Evolutionary conservation across 1,140 invertebrate species (phyloP).

Genomic region (Hypothenemus hampei): DNA sequence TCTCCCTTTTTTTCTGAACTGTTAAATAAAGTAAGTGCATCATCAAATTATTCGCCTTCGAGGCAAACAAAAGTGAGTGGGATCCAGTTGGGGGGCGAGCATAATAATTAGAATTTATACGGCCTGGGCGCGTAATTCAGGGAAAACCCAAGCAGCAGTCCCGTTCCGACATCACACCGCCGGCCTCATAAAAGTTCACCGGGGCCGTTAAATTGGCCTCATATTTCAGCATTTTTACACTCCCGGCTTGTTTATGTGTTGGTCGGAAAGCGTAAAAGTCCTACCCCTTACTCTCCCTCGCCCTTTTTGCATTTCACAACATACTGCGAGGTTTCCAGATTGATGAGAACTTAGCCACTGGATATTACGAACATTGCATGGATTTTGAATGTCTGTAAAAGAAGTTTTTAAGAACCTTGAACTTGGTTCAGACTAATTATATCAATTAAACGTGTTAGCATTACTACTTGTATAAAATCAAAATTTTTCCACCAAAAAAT

Average conservation of each 20-base stretch:
- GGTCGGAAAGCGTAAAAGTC: conserved; percentile 14
- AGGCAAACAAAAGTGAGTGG: conserved; percentile 13
- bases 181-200: conserved; percentile 6
- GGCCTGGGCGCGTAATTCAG: conserved; percentile 5
- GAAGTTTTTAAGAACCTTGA: too few species aligned
- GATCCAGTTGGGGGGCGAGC: neutral
- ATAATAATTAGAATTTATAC: conserved; percentile 18
- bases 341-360: conserved; percentile 1
- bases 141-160: neutral
- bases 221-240: conserved; percentile 24
- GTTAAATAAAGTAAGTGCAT: conserved; percentile 5
- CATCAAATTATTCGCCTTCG: conserved; percentile 4
- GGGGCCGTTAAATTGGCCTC: conserved; percentile 16
- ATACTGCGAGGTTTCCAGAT: conserved; percentile 1
- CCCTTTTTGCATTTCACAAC: conserved; percentile 9
- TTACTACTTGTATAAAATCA: too few species aligned
- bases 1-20: neutral
- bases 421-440: too few species aligned
- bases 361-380: neutral
- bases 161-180: conserved; percentile 6
- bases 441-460: too few species aligned
- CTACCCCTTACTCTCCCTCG: too few species aligned
- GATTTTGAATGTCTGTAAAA: neutral
- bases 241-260: conserved; percentile 17
- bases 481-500: too few species aligned